Percentiles rank a stretch among this genome's conserved stretches.
phyloP scores from a whole-genome alignment of 2,888 invertebrate species.

The Drosophila nigricruria region DNA sequence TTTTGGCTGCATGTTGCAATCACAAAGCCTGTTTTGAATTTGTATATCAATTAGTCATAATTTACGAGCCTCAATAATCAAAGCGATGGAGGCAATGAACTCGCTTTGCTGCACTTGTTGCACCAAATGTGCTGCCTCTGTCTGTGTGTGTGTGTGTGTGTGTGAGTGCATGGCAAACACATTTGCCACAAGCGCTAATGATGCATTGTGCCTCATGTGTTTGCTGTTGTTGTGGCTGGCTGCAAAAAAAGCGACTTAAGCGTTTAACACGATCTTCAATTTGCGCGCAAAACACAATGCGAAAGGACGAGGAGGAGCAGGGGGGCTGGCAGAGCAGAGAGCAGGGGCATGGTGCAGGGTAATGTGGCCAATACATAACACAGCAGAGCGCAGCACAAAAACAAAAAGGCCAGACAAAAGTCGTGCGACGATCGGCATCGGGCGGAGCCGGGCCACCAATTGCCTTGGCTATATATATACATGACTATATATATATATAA shows the following conservation, averaged over 20 bases:
- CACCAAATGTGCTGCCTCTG: constrained; percentile 46
- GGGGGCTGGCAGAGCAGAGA: constrained; percentile 11
- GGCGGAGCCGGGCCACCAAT: constrained; percentile 55
- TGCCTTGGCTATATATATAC: constrained; percentile 35
- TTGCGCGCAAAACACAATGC: constrained; percentile 65
- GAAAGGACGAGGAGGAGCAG: not conserved
- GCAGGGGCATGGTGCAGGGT: not conserved
- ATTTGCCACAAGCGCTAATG: constrained; percentile 81
- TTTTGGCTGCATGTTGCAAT: constrained; percentile 26
- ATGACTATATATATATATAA: not conserved
- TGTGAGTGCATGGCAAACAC: constrained; percentile 72
- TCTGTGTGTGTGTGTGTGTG: constrained; percentile 24
- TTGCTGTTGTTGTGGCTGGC: constrained; percentile 22
- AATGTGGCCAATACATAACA: constrained; percentile 43
- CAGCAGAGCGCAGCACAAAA: constrained; percentile 21
- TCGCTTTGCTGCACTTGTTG: constrained; percentile 72
- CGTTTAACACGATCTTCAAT: constrained; percentile 82
- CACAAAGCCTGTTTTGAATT: constrained; percentile 55
- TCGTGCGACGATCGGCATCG: constrained; percentile 71
- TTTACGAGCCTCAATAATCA: constrained; percentile 70
- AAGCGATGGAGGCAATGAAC: constrained; percentile 71
- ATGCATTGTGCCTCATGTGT: constrained; percentile 75
- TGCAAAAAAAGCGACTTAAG: constrained; percentile 66
- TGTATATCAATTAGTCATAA: constrained; percentile 81
- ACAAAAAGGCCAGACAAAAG: constrained; percentile 59